Conservation (phyloP, 2,113 vertebrate genomes). For the Cavia porcellus region DNA sequence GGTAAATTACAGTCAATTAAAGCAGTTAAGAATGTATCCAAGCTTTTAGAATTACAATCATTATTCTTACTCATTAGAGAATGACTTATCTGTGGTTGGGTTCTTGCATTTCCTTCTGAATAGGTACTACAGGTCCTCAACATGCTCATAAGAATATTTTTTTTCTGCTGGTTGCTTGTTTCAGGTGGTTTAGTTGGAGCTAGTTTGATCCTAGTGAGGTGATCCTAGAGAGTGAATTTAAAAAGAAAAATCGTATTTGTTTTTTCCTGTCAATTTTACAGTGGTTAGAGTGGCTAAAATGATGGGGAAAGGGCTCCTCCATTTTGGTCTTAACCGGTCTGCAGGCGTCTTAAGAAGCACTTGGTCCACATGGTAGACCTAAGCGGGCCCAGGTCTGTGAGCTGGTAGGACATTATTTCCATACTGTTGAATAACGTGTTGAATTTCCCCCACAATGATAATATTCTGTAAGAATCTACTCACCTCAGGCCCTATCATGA, state of each 20-base stretch:
- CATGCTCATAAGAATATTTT: neutral
- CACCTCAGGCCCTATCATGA: neutral
- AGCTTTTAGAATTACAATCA: neutral
- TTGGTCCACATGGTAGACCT: neutral
- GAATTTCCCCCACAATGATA: neutral
- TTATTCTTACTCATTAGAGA: neutral
- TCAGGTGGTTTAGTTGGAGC: neutral
- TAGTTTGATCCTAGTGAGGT: neutral
- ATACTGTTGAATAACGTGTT: neutral
- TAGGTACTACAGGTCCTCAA: neutral
- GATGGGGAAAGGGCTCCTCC: neutral
- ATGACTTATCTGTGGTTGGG: neutral
- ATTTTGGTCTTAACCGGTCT: neutral
- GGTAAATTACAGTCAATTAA: neutral
- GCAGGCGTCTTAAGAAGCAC: neutral
- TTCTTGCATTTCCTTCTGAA: neutral
- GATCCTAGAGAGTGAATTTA: neutral
- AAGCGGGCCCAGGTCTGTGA: neutral
- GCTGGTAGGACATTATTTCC: neutral
- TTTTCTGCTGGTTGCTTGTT: neutral
- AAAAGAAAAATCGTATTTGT: too few species aligned
- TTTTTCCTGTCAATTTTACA: neutral
- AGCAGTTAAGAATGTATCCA: neutral
- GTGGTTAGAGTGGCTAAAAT: neutral
- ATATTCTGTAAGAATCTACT: neutral